These are phyloP conservation scores for Anomalospiza imberbis DNA, from an alignment of 2,797 vertebrate species.

Conservation along the genomic window DNA sequence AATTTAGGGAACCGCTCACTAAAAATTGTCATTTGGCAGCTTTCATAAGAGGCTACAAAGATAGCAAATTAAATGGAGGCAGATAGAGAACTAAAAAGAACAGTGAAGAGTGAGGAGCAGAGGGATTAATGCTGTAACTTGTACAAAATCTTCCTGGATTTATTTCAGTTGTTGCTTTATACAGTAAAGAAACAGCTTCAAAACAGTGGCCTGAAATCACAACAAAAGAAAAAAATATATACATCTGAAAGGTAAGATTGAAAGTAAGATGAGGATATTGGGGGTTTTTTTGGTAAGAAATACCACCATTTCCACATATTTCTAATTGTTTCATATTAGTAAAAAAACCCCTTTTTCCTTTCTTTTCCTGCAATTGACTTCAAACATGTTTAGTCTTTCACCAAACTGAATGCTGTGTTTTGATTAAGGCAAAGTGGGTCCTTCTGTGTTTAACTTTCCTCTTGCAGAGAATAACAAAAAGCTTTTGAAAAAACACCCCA, in stretches of 20 bases:
- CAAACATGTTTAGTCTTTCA: not conserved
- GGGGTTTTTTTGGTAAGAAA: not conserved
- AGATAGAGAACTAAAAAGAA: not conserved
- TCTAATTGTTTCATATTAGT: not conserved
- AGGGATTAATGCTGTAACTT: not conserved
- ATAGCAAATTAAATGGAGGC: not conserved
- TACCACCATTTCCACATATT: not conserved
- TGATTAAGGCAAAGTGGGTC: not conserved
- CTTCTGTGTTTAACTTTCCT: not conserved
- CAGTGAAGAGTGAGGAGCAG: not conserved
- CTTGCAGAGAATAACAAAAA: not conserved
- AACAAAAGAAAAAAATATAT: not conserved
- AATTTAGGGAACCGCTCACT: not conserved
- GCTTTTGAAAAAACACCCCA: fast-evolving
- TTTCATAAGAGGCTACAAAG: not conserved
- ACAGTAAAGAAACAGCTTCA: not conserved
- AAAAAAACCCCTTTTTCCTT: not conserved
- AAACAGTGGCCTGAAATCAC: not conserved
- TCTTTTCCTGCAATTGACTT: not conserved
- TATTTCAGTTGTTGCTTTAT: not conserved
- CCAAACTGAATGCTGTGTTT: not conserved
- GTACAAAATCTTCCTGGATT: not conserved
- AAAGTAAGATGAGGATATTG: not conserved
- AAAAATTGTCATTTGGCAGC: not conserved
- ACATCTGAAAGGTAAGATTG: not conserved